phyloP scores from a whole-genome alignment of 2,888 invertebrate species.

The Chrysotoxum bicinctum region DNA sequence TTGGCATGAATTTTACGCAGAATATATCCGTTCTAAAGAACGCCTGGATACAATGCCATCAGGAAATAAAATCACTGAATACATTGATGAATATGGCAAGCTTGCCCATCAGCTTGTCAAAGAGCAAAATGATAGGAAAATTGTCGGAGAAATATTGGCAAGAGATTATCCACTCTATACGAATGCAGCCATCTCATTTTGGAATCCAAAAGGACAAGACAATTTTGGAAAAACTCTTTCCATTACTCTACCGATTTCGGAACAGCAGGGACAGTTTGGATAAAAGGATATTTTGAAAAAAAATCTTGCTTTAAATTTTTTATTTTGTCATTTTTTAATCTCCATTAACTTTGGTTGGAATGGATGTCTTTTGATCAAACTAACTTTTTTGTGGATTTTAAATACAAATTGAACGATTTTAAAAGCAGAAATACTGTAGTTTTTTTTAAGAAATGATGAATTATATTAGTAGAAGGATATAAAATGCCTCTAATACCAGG shows the following conservation, averaged over 20 bases:
- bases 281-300: not conserved
- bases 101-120: not conserved
- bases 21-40: constrained; percentile 77
- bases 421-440: too few relatives aligned
- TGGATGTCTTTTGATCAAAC: too few relatives aligned
- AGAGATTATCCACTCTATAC: constrained; percentile 78
- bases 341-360: too few relatives aligned
- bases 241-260: constrained; percentile 76
- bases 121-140: constrained; percentile 74
- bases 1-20: constrained; percentile 79
- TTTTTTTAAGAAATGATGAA: too few relatives aligned
- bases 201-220: constrained; percentile 78
- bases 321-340: too few relatives aligned
- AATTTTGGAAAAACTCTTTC: constrained; percentile 76
- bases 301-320: not conserved
- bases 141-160: constrained; percentile 74
- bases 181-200: constrained; percentile 78
- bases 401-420: too few relatives aligned
- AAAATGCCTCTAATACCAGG: too few relatives aligned
- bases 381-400: too few relatives aligned
- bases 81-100: constrained; percentile 74
- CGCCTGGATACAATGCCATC: constrained; percentile 48
- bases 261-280: constrained; percentile 78
- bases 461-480: too few relatives aligned
- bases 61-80: constrained; percentile 75